Conservation (phyloP, 2,113 vertebrate genomes). For the Toxostoma redivivum region DNA sequence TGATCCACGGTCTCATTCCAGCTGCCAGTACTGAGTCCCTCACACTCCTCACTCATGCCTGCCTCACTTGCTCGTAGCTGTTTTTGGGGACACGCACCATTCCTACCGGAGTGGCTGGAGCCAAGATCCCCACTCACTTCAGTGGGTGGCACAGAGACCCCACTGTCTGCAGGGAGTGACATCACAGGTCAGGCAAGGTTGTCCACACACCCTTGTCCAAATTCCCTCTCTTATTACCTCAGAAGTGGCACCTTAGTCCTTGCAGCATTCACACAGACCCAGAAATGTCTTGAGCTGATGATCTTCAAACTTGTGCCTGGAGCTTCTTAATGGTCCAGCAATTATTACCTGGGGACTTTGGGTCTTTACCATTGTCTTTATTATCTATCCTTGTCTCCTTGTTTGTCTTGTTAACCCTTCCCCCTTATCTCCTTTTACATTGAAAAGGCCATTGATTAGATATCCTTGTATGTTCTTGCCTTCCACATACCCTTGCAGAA, state of each 20-base stretch:
- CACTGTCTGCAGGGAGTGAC: no score
- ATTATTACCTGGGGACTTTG: background rate
- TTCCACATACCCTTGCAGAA: background rate
- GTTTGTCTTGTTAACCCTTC: background rate
- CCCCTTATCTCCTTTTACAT: background rate
- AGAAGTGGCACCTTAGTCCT: background rate
- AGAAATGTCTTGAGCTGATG: background rate
- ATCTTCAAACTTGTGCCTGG: background rate
- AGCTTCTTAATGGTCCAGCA: background rate
- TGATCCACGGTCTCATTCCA: background rate
- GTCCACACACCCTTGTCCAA: no score
- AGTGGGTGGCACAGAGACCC: no score
- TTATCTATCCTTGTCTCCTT: background rate
- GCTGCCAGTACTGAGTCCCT: background rate
- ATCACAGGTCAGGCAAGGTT: background rate
- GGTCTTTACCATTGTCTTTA: background rate
- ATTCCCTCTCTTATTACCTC: background rate
- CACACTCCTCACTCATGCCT: background rate
- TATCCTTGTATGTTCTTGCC: background rate
- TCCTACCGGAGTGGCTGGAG: accelerated
- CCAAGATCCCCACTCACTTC: background rate
- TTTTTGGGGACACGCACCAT: background rate
- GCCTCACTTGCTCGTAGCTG: background rate
- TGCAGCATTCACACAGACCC: background rate
- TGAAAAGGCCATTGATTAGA: background rate